These are phyloP conservation scores for Caprella mutica DNA, from an alignment of 2,888 invertebrate species.

Conservation along the genomic window DNA sequence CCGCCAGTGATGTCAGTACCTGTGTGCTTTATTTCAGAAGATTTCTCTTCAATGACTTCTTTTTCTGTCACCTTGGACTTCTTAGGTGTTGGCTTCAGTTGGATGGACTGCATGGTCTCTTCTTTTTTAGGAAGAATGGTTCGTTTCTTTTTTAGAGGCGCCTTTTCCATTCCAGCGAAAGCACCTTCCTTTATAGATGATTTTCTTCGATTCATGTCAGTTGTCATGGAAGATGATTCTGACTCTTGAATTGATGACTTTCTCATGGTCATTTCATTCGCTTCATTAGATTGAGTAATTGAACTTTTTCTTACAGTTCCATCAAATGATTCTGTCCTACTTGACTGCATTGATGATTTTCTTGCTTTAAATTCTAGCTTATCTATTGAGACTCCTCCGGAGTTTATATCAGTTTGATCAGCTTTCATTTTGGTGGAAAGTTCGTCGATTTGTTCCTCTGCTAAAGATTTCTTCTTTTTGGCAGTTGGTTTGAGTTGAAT, in stretches of 20 bases:
- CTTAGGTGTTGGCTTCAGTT: constrained; percentile 2
- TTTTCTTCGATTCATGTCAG: background rate
- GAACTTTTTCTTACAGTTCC: background rate
- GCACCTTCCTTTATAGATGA: background rate
- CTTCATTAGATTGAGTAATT: constrained; percentile 2
- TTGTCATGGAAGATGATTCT: no score
- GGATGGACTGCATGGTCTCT: background rate
- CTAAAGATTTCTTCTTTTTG: background rate
- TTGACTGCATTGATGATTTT: no score
- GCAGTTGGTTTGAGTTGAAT: constrained; percentile 1
- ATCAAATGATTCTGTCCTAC: background rate
- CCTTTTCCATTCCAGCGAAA: background rate
- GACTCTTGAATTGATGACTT: background rate
- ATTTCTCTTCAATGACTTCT: constrained; percentile 1
- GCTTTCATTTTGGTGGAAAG: background rate
- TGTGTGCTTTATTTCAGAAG: background rate
- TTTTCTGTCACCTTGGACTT: background rate
- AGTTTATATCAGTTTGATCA: background rate
- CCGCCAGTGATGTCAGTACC: background rate
- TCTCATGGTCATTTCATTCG: background rate
- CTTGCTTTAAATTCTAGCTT: no score
- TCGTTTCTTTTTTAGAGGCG: background rate
- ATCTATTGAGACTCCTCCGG: background rate
- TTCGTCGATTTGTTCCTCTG: background rate
- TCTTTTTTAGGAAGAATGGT: constrained; percentile 4